Conservation (phyloP, 2,888 invertebrate genomes). For the Platycheirus albimanus region DNA sequence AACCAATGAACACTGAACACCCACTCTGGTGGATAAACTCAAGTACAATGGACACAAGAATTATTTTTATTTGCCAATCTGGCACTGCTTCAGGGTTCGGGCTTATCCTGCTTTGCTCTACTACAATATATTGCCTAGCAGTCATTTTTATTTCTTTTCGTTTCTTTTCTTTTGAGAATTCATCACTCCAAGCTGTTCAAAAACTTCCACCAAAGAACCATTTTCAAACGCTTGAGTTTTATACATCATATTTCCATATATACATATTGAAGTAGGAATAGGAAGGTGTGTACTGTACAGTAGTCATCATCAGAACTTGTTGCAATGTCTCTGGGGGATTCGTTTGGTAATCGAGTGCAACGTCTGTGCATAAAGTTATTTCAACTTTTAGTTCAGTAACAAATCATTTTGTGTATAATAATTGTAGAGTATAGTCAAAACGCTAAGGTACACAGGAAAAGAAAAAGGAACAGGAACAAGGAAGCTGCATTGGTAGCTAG, state of each 20-base stretch:
- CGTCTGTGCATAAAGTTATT: conserved; percentile 51
- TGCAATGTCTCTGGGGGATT: conserved; percentile 42
- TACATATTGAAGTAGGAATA: not conserved
- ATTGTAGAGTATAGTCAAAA: not conserved
- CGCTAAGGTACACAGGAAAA: conserved; percentile 4
- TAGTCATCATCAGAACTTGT: conserved; percentile 25
- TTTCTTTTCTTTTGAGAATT: conserved; percentile 34
- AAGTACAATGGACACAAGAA: conserved; percentile 18
- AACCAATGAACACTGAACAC: conserved; percentile 27
- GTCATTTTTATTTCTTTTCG: no score
- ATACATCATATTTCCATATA: conserved; percentile 2
- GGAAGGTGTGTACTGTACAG: not conserved
- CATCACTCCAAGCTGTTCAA: conserved; percentile 46
- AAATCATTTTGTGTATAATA: conserved; percentile 36
- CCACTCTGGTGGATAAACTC: conserved; percentile 13
- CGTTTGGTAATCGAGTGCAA: conserved; percentile 57
- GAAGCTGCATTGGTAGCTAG: not conserved
- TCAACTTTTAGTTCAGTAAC: conserved; percentile 24
- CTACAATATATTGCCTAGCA: conserved; percentile 6
- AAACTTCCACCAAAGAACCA: conserved; percentile 21
- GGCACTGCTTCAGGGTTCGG: conserved; percentile 15
- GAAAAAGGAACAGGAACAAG: no score
- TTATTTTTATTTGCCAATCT: conserved; percentile 26
- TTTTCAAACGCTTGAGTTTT: conserved; percentile 11
- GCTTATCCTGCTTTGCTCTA: conserved; percentile 18